A percentile compares a stretch with the other conserved stretches of the same genome.
Conservation (phyloP, 1,140 invertebrate genomes). For the Oppia nitens region DNA sequence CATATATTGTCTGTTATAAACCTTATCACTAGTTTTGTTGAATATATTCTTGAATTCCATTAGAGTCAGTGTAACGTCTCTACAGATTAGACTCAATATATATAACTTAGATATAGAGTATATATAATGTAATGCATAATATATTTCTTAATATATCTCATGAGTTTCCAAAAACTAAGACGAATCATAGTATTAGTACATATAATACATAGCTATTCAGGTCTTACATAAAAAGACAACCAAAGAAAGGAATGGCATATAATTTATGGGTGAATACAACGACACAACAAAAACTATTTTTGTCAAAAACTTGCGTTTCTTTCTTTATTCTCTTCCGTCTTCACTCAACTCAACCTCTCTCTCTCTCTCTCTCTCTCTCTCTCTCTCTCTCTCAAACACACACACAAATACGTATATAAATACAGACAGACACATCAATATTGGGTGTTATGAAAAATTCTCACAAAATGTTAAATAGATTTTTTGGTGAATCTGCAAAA, state of each 20-base stretch:
- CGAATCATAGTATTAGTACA: neutral
- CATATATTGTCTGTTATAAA: neutral
- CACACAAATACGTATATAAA: no score
- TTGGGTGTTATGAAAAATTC: no score
- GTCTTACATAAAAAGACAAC: neutral
- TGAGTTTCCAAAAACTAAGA: neutral
- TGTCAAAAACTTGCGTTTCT: neutral
- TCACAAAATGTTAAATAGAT: no score
- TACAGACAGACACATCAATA: no score
- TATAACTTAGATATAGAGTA: no score
- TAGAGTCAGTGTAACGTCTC: neutral
- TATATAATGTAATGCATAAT: no score
- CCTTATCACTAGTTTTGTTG: neutral
- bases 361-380: no score
- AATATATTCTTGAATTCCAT: neutral
- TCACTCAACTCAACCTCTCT: no score
- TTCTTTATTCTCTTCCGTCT: neutral
- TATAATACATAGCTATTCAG: neutral
- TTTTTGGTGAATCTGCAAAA: no score
- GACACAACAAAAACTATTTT: neutral
- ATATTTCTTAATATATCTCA: neutral
- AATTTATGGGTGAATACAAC: neutral
- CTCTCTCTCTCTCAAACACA: no score
- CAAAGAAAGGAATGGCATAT: neutral
- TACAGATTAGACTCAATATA: neutral